Percentiles rank a stretch among this genome's conserved stretches.
Evolutionary conservation across 2,113 vertebrate genomes (phyloP).

Genomic region (Myiagra hebetior): DNA sequence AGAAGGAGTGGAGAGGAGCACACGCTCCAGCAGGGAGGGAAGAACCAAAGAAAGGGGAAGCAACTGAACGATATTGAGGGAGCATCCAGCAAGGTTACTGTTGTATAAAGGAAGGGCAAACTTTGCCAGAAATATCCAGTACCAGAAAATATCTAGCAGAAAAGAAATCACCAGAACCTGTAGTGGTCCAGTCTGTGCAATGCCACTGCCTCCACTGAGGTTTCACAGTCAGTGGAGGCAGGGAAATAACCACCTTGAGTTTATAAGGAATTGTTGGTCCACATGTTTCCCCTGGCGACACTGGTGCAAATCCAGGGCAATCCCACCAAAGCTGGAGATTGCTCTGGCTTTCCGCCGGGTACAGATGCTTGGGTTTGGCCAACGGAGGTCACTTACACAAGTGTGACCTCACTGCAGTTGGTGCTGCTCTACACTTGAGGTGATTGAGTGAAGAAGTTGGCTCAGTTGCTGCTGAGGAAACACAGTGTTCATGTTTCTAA

Average conservation of each 20-base stretch:
- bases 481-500: background rate
- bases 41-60: background rate
- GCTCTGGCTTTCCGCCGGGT: background rate
- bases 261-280: background rate
- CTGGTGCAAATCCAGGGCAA: slow-evolving; percentile 24
- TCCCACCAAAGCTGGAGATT: background rate
- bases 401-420: background rate
- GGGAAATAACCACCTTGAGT: background rate
- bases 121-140: background rate
- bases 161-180: background rate
- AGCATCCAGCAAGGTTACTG: background rate
- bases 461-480: background rate
- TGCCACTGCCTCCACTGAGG: background rate
- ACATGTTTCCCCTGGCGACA: background rate
- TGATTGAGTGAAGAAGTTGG: slow-evolving; percentile 6
- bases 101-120: background rate
- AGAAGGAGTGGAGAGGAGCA: background rate
- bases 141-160: background rate
- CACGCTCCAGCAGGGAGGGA: fast-evolving
- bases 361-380: background rate
- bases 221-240: background rate
- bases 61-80: background rate
- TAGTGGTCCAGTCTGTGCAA: background rate
- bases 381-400: background rate
- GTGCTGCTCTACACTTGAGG: background rate